These are phyloP conservation scores for Ascaphus truei DNA, from an alignment of 2,113 vertebrate species.

Conservation along the genomic window DNA sequence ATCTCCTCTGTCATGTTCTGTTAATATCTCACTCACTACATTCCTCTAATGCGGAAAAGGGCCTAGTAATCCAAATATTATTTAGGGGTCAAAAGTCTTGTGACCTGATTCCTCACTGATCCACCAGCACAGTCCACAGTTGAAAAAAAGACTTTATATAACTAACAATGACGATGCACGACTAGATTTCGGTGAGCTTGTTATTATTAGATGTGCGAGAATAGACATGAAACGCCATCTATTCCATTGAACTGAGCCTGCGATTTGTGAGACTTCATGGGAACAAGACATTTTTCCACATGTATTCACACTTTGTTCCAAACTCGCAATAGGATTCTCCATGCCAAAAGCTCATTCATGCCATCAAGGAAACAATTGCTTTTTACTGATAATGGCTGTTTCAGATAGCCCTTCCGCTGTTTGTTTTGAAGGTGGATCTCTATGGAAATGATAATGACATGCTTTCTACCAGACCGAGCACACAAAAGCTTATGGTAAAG, in stretches of 20 bases:
- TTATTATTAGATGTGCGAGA: no score
- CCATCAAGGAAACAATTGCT: slow-evolving; percentile 50
- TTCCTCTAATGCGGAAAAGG: no score
- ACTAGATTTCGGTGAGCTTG: no score
- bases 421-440: slow-evolving; percentile 54
- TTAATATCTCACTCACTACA: no score
- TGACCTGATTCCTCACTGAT: no score
- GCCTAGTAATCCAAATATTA: no score
- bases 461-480: slow-evolving; percentile 45
- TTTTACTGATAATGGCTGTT: slow-evolving; percentile 44
- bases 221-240: background rate
- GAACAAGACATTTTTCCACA: slow-evolving; percentile 44
- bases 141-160: no score
- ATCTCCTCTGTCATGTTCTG: no score
- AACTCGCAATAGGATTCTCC: slow-evolving; percentile 41
- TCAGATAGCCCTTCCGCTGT: slow-evolving; percentile 39
- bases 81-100: no score
- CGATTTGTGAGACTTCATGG: slow-evolving; percentile 1
- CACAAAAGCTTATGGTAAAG: slow-evolving; percentile 39
- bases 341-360: slow-evolving; percentile 35
- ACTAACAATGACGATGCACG: no score
- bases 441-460: slow-evolving; percentile 31
- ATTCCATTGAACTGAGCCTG: background rate
- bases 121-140: no score
- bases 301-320: slow-evolving; percentile 32